A percentile compares a stretch with the other conserved stretches of the same genome.
Evolutionary conservation across 1,140 invertebrate genomes (phyloP).

Genomic region (Anoplolepis gracilipes): DNA sequence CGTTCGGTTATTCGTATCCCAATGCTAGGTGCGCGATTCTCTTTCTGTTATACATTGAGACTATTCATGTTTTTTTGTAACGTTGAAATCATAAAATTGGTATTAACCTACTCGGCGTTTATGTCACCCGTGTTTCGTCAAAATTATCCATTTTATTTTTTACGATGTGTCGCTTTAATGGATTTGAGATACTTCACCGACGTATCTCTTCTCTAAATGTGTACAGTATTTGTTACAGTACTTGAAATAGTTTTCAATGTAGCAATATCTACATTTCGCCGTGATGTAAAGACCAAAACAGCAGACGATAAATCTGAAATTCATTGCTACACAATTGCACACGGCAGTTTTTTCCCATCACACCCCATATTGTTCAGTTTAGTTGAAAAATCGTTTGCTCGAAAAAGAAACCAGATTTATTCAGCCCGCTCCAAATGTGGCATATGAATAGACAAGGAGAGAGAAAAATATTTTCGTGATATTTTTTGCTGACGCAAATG

Average conservation of each 20-base stretch:
- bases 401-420: constrained; percentile 54
- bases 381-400: constrained; percentile 48
- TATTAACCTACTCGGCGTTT: constrained; percentile 18
- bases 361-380: constrained; percentile 34
- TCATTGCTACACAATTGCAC: constrained; percentile 46
- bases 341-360: constrained; percentile 3
- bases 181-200: background rate
- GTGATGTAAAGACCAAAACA: constrained; percentile 22
- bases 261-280: too few species aligned
- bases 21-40: constrained; percentile 7
- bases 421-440: constrained; percentile 36
- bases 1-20: constrained; percentile 27
- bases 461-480: constrained; percentile 45
- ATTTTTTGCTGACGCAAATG: constrained; percentile 51
- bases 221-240: background rate
- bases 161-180: background rate
- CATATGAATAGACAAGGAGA: constrained; percentile 44
- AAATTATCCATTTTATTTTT: constrained; percentile 39
- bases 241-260: background rate
- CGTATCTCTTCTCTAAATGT: too few species aligned
- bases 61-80: constrained; percentile 38
- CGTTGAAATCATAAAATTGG: constrained; percentile 35
- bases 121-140: background rate
- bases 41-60: constrained; percentile 22
- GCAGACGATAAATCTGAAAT: constrained; percentile 38